phyloP scores from a whole-genome alignment of 30 jellyfish, hydroid and myxozoan species.

The Turritopsis rubra region DNA sequence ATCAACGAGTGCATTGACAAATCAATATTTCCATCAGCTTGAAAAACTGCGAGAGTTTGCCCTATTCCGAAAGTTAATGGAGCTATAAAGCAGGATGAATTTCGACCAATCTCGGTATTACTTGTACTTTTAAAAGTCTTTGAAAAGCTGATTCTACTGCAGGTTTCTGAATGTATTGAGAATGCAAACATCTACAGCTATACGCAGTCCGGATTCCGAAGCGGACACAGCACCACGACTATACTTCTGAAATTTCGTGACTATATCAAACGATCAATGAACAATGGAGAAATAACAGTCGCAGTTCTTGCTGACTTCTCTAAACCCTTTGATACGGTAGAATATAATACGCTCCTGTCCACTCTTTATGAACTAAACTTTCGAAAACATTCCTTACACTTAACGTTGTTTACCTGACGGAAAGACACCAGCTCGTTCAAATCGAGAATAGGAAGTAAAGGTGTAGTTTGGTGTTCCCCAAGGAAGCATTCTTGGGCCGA shows the following conservation, averaged over 20 bases:
- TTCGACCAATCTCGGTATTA: background rate
- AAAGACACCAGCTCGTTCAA: background rate
- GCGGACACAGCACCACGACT: conserved; percentile 44
- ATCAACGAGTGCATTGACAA: too few species aligned
- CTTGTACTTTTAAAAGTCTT: background rate
- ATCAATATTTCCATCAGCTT: background rate
- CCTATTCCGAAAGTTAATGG: background rate
- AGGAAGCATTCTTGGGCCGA: conserved; percentile 1
- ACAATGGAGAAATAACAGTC: conserved; percentile 43
- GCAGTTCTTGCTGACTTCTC: conserved; percentile 64
- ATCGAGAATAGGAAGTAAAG: background rate
- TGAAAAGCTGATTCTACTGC: background rate
- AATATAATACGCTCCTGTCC: background rate
- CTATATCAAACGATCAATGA: conserved; percentile 37
- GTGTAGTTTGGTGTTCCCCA: background rate
- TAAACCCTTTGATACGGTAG: conserved; percentile 63
- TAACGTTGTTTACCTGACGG: background rate
- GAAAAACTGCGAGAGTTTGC: background rate
- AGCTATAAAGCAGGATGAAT: background rate
- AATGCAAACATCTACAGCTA: background rate
- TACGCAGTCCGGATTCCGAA: conserved; percentile 23
- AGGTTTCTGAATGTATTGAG: background rate
- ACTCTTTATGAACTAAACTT: background rate
- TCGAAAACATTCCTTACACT: background rate
- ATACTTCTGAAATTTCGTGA: conserved; percentile 39